Percentiles rank a stretch among this genome's conserved stretches.
Conservation (phyloP, 2,888 invertebrate genomes). For the Automeris io region DNA sequence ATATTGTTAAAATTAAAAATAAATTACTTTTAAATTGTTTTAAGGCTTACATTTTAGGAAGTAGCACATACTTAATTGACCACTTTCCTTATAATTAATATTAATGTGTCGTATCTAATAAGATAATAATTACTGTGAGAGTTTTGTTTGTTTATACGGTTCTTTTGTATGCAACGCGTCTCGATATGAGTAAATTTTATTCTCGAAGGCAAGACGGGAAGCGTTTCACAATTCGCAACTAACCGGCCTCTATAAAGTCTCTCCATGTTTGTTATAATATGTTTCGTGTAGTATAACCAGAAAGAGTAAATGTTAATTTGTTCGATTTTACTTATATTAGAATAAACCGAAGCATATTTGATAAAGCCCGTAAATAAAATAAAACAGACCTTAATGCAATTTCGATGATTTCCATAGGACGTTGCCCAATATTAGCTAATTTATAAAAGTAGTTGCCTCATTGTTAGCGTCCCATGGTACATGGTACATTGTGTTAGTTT, state of each 20-base stretch:
- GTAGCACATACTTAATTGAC: too few species aligned
- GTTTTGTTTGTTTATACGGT: slow-evolving; percentile 6
- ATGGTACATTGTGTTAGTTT: too few species aligned
- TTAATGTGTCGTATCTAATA: neutral
- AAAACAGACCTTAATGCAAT: too few species aligned
- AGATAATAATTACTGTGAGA: neutral
- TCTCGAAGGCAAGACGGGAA: slow-evolving; percentile 37
- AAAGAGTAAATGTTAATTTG: too few species aligned
- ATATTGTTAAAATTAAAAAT: neutral
- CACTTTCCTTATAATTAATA: slow-evolving; percentile 6
- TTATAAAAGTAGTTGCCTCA: too few species aligned
- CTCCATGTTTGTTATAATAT: slow-evolving; percentile 28
- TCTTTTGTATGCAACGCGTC: slow-evolving; percentile 8
- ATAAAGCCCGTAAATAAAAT: too few species aligned
- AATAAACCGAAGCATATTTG: too few species aligned
- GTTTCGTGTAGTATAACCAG: too few species aligned
- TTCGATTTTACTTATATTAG: too few species aligned
- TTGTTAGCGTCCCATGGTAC: too few species aligned
- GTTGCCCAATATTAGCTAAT: too few species aligned
- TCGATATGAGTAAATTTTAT: slow-evolving; percentile 25
- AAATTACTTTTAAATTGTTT: neutral
- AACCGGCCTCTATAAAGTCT: slow-evolving; percentile 8
- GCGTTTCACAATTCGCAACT: slow-evolving; percentile 50
- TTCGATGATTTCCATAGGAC: too few species aligned
- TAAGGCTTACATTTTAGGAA: neutral